Conservation (phyloP, 2,113 vertebrate species). For the Bostrychus sinensis region DNA sequence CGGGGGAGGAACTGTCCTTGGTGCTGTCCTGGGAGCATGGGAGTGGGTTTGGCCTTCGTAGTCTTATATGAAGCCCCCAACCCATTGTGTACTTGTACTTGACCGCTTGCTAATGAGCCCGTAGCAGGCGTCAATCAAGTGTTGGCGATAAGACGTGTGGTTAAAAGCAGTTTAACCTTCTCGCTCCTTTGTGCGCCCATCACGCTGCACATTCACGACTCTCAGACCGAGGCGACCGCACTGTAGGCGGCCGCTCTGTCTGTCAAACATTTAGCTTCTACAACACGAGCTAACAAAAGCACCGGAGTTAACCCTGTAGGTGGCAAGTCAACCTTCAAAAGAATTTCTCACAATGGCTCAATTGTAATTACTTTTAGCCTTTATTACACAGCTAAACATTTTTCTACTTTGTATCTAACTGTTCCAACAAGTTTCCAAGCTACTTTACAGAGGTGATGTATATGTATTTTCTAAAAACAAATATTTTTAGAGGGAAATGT, state of each 20-base stretch:
- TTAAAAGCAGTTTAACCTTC: slow-evolving; percentile 4
- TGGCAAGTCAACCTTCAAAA: not conserved
- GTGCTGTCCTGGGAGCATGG: slow-evolving; percentile 47
- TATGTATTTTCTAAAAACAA: too few species aligned
- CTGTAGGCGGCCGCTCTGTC: not conserved
- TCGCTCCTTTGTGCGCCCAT: not conserved
- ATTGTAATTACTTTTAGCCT: not conserved
- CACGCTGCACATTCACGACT: not conserved
- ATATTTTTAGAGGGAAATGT: too few species aligned
- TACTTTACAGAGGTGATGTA: too few species aligned
- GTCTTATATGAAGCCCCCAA: slow-evolving; percentile 30
- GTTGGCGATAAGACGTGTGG: not conserved
- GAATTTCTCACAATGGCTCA: not conserved
- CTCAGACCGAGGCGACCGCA: not conserved
- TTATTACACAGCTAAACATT: not conserved
- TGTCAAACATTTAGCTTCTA: not conserved
- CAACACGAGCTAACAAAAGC: not conserved
- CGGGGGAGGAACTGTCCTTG: slow-evolving; percentile 53
- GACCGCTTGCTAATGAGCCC: slow-evolving; percentile 54
- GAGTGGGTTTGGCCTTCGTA: slow-evolving; percentile 56
- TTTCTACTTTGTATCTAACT: not conserved
- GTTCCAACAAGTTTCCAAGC: too few species aligned
- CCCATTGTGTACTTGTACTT: slow-evolving; percentile 31
- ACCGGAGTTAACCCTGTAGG: not conserved
- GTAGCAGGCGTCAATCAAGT: slow-evolving; percentile 52